phyloP scores from a whole-genome alignment of 1,140 invertebrate genomes.

The Cyphomyrmex costatus region DNA sequence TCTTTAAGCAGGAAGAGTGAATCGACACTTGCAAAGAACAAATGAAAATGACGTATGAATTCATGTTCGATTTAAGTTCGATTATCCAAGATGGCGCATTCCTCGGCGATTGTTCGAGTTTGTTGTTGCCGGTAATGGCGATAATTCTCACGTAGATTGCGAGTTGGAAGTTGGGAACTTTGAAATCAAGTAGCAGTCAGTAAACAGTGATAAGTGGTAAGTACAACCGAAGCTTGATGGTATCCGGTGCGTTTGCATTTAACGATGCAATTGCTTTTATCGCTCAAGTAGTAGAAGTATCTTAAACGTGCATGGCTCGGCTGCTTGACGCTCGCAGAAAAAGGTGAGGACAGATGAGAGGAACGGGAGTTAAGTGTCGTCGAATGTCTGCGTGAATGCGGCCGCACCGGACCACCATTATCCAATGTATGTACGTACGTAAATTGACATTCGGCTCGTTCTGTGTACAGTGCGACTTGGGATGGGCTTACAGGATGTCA shows the following conservation, averaged over 20 bases:
- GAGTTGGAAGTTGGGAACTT: background rate
- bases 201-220: conserved; percentile 12
- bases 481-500: conserved; percentile 74
- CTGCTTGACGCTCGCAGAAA: background rate
- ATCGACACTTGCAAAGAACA: background rate
- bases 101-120: background rate
- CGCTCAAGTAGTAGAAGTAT: background rate
- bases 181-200: background rate
- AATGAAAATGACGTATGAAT: background rate
- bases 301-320: background rate
- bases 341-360: background rate
- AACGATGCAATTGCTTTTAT: background rate
- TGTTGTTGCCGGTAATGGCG: background rate
- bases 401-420: background rate
- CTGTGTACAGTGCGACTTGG: background rate
- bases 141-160: background rate
- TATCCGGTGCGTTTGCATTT: conserved; percentile 18
- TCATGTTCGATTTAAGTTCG: background rate
- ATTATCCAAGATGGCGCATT: conserved; percentile 8
- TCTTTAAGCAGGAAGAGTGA: background rate
- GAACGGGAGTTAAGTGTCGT: background rate
- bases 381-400: conserved; percentile 27
- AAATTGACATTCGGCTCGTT: background rate
- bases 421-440: background rate
- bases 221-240: background rate